These are phyloP conservation scores for Oscheius sp. DNA, from an alignment of 2,888 invertebrate genomes.

Conservation along the genomic window DNA sequence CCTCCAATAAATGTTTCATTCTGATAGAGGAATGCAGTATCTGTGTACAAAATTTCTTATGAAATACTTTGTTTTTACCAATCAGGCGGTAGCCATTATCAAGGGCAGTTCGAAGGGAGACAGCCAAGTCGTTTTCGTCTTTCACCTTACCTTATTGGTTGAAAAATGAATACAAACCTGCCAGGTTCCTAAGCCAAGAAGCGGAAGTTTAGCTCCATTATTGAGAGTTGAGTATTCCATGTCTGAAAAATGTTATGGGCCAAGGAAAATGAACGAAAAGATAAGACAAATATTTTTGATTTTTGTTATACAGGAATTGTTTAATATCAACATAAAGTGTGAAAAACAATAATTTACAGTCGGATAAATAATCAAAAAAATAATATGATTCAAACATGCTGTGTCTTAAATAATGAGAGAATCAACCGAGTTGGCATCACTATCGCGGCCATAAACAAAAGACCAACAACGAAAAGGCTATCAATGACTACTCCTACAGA, in stretches of 20 bases:
- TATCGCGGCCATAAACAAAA: constrained; percentile 22
- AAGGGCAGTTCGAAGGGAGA: constrained; percentile 61
- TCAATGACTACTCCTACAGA: no score
- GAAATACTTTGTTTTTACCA: constrained; percentile 74
- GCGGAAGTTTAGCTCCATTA: constrained; percentile 60
- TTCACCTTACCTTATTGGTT: constrained; percentile 32
- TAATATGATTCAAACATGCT: background rate
- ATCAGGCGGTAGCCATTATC: constrained; percentile 68
- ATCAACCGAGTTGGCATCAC: background rate
- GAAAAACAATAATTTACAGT: no score
- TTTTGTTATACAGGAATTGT: no score
- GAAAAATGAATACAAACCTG: constrained; percentile 33
- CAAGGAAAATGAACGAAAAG: background rate
- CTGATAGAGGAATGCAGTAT: constrained; percentile 75
- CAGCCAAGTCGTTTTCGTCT: constrained; percentile 48
- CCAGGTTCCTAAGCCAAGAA: constrained; percentile 65
- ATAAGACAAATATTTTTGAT: no score
- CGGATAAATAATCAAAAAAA: no score
- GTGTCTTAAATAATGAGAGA: background rate
- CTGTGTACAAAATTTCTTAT: constrained; percentile 24
- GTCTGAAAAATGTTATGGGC: background rate
- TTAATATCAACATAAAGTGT: no score
- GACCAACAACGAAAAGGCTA: no score
- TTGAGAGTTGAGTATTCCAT: constrained; percentile 31
- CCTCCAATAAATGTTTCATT: constrained; percentile 80